Conservation (phyloP, 2,797 vertebrate genomes). For the Monodelphis domestica region DNA sequence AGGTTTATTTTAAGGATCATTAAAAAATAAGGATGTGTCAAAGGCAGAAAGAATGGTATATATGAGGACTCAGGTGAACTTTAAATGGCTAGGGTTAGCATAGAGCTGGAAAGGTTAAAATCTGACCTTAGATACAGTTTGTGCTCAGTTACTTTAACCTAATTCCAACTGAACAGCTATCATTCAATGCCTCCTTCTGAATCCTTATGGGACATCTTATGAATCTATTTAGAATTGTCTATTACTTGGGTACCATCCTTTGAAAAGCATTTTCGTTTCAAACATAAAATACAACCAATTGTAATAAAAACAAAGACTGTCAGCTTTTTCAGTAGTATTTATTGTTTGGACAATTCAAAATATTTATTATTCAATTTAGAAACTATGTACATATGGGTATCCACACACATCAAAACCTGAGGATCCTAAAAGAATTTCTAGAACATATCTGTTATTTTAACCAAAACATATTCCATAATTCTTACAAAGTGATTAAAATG, state of each 20-base stretch:
- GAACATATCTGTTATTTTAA: slow-evolving; percentile 39
- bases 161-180: background rate
- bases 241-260: background rate
- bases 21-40: background rate
- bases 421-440: slow-evolving; percentile 65
- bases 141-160: background rate
- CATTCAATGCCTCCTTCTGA: background rate
- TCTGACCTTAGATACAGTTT: background rate
- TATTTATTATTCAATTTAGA: slow-evolving; percentile 51
- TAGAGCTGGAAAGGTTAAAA: background rate
- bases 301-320: slow-evolving; percentile 23
- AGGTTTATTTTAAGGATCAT: background rate
- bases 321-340: slow-evolving; percentile 69
- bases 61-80: background rate
- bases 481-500: slow-evolving; percentile 1
- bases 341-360: slow-evolving; percentile 65
- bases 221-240: background rate
- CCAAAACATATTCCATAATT: background rate
- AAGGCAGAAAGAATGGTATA: background rate
- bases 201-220: background rate
- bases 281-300: background rate
- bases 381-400: slow-evolving; percentile 35
- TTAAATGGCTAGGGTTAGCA: background rate
- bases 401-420: slow-evolving; percentile 67
- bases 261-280: background rate